These are phyloP conservation scores for Catalaphyllia jardinei DNA, from an alignment of 64 coral and sea anemone species.

Conservation along the genomic window DNA sequence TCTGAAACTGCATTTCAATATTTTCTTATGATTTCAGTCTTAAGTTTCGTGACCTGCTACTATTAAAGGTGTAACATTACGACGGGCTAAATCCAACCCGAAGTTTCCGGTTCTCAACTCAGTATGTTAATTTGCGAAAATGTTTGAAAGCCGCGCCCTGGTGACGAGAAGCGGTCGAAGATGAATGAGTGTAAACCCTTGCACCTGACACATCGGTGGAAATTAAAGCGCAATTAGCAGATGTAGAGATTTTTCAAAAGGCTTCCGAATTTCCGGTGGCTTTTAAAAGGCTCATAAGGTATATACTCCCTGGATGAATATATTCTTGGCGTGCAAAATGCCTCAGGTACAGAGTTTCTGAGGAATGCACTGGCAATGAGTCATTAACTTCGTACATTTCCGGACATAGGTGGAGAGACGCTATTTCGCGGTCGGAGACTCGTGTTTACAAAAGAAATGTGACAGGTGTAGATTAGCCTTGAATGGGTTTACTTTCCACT, in stretches of 20 bases:
- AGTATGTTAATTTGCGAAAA: neutral
- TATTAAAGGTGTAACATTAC: neutral
- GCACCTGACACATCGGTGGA: neutral
- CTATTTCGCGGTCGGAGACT: neutral
- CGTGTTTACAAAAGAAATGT: neutral
- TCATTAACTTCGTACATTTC: neutral
- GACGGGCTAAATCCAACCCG: no score
- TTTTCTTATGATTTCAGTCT: neutral
- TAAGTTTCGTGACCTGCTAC: neutral
- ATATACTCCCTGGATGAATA: neutral
- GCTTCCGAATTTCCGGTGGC: neutral
- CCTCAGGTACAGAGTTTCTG: neutral
- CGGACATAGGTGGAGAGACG: neutral
- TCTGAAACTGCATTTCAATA: neutral
- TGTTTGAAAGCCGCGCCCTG: neutral
- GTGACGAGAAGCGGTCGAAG: neutral
- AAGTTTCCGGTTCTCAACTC: constrained; percentile 8
- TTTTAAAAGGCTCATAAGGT: neutral
- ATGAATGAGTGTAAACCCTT: neutral
- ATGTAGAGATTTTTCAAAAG: neutral
- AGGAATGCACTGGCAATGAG: neutral
- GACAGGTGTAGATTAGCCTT: constrained; percentile 25
- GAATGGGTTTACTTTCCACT: neutral
- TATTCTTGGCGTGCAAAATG: neutral
- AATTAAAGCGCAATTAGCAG: neutral